Conservation (phyloP, 1,140 invertebrate species). For the Agrilus planipennis region DNA sequence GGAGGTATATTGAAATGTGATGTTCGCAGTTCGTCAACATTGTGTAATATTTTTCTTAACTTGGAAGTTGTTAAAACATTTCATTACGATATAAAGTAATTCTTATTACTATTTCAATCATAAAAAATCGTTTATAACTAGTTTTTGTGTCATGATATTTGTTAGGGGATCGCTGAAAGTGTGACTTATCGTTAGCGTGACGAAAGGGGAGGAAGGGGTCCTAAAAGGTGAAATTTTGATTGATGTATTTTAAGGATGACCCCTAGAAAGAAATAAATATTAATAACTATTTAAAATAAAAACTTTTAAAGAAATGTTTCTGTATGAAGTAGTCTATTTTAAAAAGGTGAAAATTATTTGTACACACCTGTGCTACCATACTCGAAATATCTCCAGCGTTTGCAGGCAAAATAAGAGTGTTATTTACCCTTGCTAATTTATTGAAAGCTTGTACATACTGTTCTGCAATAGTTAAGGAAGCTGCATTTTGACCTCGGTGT, state of each 20-base stretch:
- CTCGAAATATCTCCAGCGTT: conserved; percentile 78
- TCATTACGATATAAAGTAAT: no score
- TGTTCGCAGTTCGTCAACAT: no score
- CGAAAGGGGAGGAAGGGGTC: conserved; percentile 5
- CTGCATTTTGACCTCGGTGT: conserved; percentile 74
- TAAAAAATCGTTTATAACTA: no score
- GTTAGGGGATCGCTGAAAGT: conserved; percentile 3
- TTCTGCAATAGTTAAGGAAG: conserved; percentile 84
- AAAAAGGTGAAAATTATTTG: conserved; percentile 16
- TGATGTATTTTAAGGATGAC: no score
- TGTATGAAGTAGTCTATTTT: conserved; percentile 5
- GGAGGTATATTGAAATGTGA: no score
- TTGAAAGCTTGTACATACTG: conserved; percentile 91
- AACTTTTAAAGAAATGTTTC: conserved; percentile 6
- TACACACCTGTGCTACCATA: conserved; percentile 67
- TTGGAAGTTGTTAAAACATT: no score
- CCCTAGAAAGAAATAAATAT: no score
- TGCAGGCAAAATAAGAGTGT: conserved; percentile 87
- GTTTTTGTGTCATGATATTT: no score
- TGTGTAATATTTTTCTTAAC: no score
- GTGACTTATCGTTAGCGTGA: background rate
- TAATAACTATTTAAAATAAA: conserved; percentile 6
- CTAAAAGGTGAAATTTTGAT: no score
- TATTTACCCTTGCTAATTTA: conserved; percentile 83
- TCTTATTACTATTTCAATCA: no score